Evolutionary conservation across 2,113 vertebrate species (phyloP).

Genomic region (Suncus etruscus): DNA sequence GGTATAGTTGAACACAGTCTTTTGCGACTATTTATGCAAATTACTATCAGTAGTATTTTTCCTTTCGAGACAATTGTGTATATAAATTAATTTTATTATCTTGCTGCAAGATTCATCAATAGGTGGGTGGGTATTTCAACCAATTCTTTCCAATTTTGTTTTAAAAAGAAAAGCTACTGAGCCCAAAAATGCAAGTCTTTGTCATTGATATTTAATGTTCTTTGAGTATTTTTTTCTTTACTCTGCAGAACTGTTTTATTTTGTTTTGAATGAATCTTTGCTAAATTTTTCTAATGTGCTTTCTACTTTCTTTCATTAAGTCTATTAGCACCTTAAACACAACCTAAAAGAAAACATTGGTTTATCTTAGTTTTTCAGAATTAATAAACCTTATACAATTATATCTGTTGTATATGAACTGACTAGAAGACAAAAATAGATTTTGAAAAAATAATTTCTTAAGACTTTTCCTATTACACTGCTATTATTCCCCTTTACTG

Average conservation of each 20-base stretch:
- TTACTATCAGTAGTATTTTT: slow-evolving; percentile 36
- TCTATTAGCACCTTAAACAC: neutral
- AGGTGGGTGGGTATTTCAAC: neutral
- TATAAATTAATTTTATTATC: slow-evolving; percentile 41
- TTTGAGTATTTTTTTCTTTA: neutral
- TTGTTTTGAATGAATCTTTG: neutral
- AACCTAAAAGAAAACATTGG: slow-evolving; percentile 3
- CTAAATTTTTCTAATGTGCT: neutral
- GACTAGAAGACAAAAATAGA: neutral
- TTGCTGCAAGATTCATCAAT: slow-evolving; percentile 35
- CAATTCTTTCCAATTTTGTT: neutral
- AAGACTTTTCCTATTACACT: neutral
- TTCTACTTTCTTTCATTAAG: neutral
- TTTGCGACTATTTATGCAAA: slow-evolving; percentile 11
- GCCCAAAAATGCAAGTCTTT: neutral
- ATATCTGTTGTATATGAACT: neutral
- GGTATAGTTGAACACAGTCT: neutral
- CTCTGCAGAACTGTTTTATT: neutral
- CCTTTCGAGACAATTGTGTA: slow-evolving; percentile 29
- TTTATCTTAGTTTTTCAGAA: neutral
- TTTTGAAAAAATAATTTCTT: neutral
- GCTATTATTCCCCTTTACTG: neutral
- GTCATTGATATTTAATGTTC: neutral
- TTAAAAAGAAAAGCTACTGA: neutral
- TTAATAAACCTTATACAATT: slow-evolving; percentile 19